Conservation (phyloP, 2,113 vertebrate species). For the Myocastor coypus region DNA sequence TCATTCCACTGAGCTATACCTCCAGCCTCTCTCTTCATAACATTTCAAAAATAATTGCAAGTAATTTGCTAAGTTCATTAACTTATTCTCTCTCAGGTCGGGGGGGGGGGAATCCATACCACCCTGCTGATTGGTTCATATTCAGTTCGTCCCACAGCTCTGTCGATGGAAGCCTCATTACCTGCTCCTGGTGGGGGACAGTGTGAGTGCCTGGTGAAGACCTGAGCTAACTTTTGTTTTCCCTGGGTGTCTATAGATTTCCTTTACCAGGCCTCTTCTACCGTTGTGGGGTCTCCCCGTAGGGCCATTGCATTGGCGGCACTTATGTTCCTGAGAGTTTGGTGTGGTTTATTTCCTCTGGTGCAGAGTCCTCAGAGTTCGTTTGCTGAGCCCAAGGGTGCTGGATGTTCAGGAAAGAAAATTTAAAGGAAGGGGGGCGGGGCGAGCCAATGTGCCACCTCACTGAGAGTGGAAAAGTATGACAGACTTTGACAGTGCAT, state of each 20-base stretch:
- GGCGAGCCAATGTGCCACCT: background rate
- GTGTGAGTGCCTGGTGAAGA: background rate
- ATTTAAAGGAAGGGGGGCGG: background rate
- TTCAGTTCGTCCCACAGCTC: slow-evolving; percentile 39
- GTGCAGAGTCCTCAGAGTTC: slow-evolving; percentile 48
- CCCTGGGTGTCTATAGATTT: slow-evolving; percentile 16
- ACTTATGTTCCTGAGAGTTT: slow-evolving; percentile 47
- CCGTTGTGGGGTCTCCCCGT: background rate
- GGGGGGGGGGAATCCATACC: slow-evolving; percentile 1
- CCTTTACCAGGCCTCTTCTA: background rate
- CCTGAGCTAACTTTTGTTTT: slow-evolving; percentile 20
- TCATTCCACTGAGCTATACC: no score
- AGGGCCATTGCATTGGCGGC: background rate
- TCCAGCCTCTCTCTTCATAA: slow-evolving; percentile 62
- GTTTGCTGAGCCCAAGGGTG: slow-evolving; percentile 61
- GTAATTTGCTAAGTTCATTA: slow-evolving; percentile 74
- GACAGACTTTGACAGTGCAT: background rate
- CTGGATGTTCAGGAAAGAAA: slow-evolving; percentile 62
- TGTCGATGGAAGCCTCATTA: slow-evolving; percentile 31
- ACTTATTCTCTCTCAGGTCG: slow-evolving; percentile 51
- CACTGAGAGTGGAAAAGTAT: background rate
- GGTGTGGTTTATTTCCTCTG: slow-evolving; percentile 53
- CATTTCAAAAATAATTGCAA: slow-evolving; percentile 56
- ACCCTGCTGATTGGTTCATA: background rate
- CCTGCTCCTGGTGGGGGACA: background rate